Conservation (phyloP, 2,888 invertebrate genomes). For the Proisotoma minuta region DNA sequence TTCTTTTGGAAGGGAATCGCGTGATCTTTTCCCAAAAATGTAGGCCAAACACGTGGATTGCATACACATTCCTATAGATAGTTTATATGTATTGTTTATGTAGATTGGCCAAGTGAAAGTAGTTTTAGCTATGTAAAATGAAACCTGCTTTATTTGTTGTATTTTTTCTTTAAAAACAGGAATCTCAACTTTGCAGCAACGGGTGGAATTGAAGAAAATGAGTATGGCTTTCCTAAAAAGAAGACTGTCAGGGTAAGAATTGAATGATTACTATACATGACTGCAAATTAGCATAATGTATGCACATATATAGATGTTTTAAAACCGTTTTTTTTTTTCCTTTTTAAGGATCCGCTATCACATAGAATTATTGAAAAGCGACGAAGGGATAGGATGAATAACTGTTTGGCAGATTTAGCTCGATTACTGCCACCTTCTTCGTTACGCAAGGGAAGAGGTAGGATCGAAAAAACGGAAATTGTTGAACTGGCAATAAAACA, state of each 20-base stretch:
- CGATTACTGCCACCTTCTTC: conserved; percentile 88
- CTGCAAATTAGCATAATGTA: neutral
- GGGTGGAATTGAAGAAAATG: conserved; percentile 66
- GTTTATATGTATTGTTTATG: no score
- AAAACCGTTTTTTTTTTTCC: neutral
- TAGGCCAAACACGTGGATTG: no score
- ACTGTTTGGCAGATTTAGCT: conserved; percentile 88
- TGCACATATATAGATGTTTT: neutral
- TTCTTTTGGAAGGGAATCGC: no score
- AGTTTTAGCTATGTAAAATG: no score
- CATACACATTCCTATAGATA: no score
- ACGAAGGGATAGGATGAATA: conserved; percentile 93
- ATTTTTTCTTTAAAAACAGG: conserved; percentile 51
- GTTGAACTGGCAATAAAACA: conserved; percentile 97
- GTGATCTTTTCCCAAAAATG: no score
- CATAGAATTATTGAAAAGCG: conserved; percentile 95
- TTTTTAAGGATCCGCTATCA: conserved; percentile 95
- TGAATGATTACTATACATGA: neutral
- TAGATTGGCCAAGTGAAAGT: no score
- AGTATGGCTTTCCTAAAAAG: conserved; percentile 64
- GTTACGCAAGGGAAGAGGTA: conserved; percentile 87
- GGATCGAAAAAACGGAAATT: conserved; percentile 96
- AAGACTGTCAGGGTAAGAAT: conserved; percentile 65
- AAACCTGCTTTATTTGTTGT: no score
- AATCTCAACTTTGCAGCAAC: conserved; percentile 62